Evolutionary conservation across 2,888 invertebrate genomes (phyloP), one percentile per base, ranked within the genome.

Genomic region (Scelioninae gen. 1): DNA sequence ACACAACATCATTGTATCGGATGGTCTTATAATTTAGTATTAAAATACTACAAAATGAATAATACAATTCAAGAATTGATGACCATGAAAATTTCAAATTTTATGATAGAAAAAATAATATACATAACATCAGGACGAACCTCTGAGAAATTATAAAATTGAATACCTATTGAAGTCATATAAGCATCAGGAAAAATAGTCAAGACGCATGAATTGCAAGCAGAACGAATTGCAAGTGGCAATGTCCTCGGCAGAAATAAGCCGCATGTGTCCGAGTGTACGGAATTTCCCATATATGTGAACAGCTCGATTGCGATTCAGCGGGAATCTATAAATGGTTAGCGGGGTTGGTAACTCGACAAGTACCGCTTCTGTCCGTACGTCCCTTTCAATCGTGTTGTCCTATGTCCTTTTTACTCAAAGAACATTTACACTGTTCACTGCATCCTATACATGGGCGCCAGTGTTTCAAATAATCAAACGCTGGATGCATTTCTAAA

Each of bases 261-360:
- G 74, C 78, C 84, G 81, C 80, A 38, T 82, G 77, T 84, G 83
- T 84, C 82, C 66, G 58, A 78, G 68, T 82, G 76, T 84, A 76
- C 77, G 85, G 85, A 88, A 87, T 88, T 87, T 87, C 84, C 87
- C 88, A 87, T 88, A 88, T 87, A 87, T 85, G 87, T 72, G 66
- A 75, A 79, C 68, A 16, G 78, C 83, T 75, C 81, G 87, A 86
- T 85, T 85, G 76, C 85, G 77, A 86, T 85, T 86, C 85, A 79
- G 82, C 72, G 78, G 55, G 80, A 84, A 79, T 83, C 86, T 87
- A 86, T 86, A 87, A 87, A 86, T 87, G 87, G 85, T 60, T 53
- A 78, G 81, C 71, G 79, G 83, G 80, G 84, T 79, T 84, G 84
- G 79, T 82, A 79, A 75, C 79, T 79, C 79, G 75, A 84, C 83